These are phyloP conservation scores for Spialia ferax DNA, from an alignment of 2,888 invertebrate genomes.

Conservation along the genomic window DNA sequence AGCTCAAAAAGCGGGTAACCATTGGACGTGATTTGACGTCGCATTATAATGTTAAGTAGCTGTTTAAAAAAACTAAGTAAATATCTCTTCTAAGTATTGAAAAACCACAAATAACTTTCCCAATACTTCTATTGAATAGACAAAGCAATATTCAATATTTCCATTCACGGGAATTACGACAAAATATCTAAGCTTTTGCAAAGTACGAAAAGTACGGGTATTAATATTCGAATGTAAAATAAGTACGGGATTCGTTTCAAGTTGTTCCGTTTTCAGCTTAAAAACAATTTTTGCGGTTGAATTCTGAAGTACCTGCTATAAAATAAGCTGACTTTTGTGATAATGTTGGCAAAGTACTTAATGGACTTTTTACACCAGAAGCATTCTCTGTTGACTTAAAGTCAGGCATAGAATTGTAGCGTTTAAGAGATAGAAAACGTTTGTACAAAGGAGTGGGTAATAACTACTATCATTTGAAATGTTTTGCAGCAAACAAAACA, in stretches of 20 bases:
- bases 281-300: constrained; percentile 34
- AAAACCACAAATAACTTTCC: not conserved
- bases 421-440: constrained; percentile 55
- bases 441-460: constrained; percentile 46
- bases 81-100: not conserved
- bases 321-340: constrained; percentile 38
- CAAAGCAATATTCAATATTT: constrained; percentile 12
- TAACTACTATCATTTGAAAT: constrained; percentile 22
- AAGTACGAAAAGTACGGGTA: not conserved
- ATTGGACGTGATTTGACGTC: too few relatives aligned
- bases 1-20: too few relatives aligned
- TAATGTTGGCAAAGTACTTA: constrained; percentile 37
- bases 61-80: not conserved
- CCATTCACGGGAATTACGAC: not conserved
- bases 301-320: constrained; percentile 19
- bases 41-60: too few relatives aligned
- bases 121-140: not conserved
- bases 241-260: constrained; percentile 15
- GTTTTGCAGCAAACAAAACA: constrained; percentile 4
- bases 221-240: constrained; percentile 15
- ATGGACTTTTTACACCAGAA: constrained; percentile 55
- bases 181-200: constrained; percentile 11
- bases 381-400: constrained; percentile 49
- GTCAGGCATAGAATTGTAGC: constrained; percentile 50
- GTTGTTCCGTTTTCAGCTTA: constrained; percentile 26